A percentile compares a stretch with the other conserved stretches of the same genome.
Conservation (phyloP, 2,888 invertebrate genomes). For the Anthoptus insignis region DNA sequence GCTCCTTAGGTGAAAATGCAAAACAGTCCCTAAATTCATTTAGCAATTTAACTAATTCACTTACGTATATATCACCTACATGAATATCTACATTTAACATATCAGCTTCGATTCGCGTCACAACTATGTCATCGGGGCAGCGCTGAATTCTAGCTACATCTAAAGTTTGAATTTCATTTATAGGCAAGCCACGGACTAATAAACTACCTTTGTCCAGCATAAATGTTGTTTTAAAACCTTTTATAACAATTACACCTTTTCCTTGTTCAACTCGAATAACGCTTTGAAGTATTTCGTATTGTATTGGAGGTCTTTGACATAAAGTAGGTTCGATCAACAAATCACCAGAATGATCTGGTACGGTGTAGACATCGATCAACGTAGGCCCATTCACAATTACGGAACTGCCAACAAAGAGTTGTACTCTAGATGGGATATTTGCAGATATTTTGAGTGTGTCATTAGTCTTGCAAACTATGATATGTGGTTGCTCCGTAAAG, state of each 20-base stretch:
- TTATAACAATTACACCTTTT: background rate
- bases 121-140: constrained; percentile 2
- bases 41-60: background rate
- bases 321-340: constrained; percentile 14
- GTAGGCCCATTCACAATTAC: background rate
- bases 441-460: background rate
- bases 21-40: constrained; percentile 19
- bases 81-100: constrained; percentile 14
- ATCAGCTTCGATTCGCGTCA: constrained; percentile 1
- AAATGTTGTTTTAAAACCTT: background rate
- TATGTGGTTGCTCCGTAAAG: constrained; percentile 17
- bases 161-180: background rate
- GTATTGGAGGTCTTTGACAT: background rate
- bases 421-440: background rate
- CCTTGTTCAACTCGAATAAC: background rate
- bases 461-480: constrained; percentile 17
- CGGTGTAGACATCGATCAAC: background rate
- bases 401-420: background rate
- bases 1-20: constrained; percentile 3
- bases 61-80: background rate
- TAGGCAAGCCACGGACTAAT: constrained; percentile 1
- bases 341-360: background rate
- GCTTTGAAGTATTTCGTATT: constrained; percentile 20
- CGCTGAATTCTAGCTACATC: constrained; percentile 8
- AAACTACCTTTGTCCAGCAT: background rate